Conservation (phyloP, 2,888 invertebrate species). For the Oscheius sp. region DNA sequence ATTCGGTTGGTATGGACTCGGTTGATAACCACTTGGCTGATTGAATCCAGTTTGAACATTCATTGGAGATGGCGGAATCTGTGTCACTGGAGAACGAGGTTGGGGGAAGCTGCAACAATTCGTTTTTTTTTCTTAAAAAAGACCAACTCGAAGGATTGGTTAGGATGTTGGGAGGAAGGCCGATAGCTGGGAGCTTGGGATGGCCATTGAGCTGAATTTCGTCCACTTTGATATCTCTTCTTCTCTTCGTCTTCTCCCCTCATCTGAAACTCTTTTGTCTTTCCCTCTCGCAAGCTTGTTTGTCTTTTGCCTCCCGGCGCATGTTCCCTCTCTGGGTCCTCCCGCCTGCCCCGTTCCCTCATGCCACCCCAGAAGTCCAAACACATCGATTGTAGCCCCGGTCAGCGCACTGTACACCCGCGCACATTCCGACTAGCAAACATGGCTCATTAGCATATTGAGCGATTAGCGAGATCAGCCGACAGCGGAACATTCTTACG, state of each 20-base stretch:
- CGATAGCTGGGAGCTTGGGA: slow-evolving; percentile 27
- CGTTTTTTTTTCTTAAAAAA: not conserved
- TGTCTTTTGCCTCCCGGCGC: slow-evolving; percentile 20
- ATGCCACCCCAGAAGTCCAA: slow-evolving; percentile 9
- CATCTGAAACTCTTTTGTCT: slow-evolving; percentile 41
- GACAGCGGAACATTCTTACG: not conserved
- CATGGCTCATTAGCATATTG: slow-evolving; percentile 13
- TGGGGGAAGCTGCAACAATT: slow-evolving; percentile 1
- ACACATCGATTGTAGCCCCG: slow-evolving; percentile 21
- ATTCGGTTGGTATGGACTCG: not conserved
- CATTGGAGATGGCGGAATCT: slow-evolving; percentile 18
- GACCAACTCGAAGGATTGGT: slow-evolving; percentile 22
- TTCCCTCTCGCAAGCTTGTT: not conserved
- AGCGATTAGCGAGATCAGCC: slow-evolving; percentile 9
- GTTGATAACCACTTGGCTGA: not conserved
- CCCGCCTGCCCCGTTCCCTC: slow-evolving; percentile 8
- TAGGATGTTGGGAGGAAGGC: slow-evolving; percentile 31
- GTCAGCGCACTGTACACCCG: not conserved
- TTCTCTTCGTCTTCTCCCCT: slow-evolving; percentile 49
- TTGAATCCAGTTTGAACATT: slow-evolving; percentile 3
- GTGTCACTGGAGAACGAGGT: slow-evolving; percentile 7
- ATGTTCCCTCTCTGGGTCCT: slow-evolving; percentile 1
- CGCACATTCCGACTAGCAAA: slow-evolving; percentile 14
- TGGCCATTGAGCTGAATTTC: slow-evolving; percentile 47
- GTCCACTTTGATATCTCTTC: slow-evolving; percentile 37